Conservation (phyloP, 2,888 invertebrate species). For the Eudasyphora cyanicolor region DNA sequence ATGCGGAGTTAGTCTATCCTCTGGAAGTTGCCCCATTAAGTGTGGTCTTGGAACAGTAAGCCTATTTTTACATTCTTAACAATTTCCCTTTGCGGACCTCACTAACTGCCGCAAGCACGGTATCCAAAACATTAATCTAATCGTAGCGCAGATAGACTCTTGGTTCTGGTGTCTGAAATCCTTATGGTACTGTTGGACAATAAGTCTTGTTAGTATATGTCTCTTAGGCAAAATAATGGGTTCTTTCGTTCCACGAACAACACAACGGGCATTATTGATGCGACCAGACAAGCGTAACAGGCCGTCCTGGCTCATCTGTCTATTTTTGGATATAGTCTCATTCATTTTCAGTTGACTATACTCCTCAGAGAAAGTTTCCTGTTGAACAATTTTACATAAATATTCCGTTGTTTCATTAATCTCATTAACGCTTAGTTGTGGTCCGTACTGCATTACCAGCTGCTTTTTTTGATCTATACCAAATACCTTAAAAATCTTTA, state of each 20-base stretch:
- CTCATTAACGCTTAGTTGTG: constrained; percentile 10
- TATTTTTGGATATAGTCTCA: constrained; percentile 9
- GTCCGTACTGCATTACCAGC: neutral
- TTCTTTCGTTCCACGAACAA: neutral
- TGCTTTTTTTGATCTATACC: too few relatives aligned
- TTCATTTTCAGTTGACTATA: neutral
- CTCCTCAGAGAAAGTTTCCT: neutral
- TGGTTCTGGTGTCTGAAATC: constrained; percentile 29
- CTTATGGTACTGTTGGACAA: constrained; percentile 20
- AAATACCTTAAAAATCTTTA: too few relatives aligned
- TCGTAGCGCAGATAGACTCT: constrained; percentile 17
- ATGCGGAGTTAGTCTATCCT: constrained; percentile 59
- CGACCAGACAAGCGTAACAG: constrained; percentile 38
- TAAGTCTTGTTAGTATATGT: neutral
- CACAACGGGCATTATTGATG: constrained; percentile 33
- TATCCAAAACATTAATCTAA: constrained; percentile 43
- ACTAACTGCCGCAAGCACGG: constrained; percentile 30
- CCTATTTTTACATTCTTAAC: constrained; percentile 39
- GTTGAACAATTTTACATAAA: constrained; percentile 43
- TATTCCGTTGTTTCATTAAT: constrained; percentile 31
- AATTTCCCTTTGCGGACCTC: constrained; percentile 37
- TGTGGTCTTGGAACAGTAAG: constrained; percentile 53
- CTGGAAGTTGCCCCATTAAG: constrained; percentile 65
- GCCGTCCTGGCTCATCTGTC: constrained; percentile 12
- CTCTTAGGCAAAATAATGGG: neutral